Evolutionary conservation across 1,140 invertebrate genomes (phyloP).

Genomic region (Ephestia elutella): DNA sequence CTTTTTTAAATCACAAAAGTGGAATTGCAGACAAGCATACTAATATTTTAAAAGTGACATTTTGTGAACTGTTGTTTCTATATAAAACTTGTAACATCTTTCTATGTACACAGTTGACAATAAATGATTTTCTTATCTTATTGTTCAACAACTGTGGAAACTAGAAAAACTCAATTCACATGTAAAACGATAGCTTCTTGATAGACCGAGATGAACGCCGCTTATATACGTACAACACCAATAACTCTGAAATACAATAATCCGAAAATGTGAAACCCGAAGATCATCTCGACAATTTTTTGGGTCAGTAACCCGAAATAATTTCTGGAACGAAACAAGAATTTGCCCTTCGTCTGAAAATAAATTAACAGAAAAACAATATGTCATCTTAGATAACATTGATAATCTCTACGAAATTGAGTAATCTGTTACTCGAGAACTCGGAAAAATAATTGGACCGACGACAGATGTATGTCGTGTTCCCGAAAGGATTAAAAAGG

Average conservation of each 20-base stretch:
- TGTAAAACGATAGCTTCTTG: neutral
- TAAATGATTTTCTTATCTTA: too few species aligned
- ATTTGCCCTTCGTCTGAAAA: neutral
- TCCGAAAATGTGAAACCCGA: too few species aligned
- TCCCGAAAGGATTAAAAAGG: constrained; percentile 39
- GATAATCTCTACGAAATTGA: constrained; percentile 42
- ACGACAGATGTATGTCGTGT: constrained; percentile 37
- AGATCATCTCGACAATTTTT: neutral
- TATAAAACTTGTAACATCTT: too few species aligned
- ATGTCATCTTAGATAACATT: constrained; percentile 32
- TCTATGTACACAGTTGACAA: too few species aligned
- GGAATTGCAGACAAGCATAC: too few species aligned
- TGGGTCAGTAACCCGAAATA: neutral
- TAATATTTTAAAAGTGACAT: too few species aligned
- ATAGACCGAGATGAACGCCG: too few species aligned
- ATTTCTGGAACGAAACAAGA: neutral
- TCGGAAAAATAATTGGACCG: constrained; percentile 24
- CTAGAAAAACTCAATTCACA: too few species aligned
- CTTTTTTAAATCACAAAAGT: too few species aligned
- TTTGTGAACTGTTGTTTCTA: too few species aligned
- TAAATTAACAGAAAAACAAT: neutral
- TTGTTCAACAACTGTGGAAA: too few species aligned
- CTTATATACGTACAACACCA: too few species aligned
- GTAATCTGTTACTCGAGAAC: constrained; percentile 40
- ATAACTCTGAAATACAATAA: neutral